A percentile compares a stretch with the other conserved stretches of the same genome.
phyloP scores from a whole-genome alignment of 1,140 invertebrate genomes.

The Meloidogyne floridensis region DNA sequence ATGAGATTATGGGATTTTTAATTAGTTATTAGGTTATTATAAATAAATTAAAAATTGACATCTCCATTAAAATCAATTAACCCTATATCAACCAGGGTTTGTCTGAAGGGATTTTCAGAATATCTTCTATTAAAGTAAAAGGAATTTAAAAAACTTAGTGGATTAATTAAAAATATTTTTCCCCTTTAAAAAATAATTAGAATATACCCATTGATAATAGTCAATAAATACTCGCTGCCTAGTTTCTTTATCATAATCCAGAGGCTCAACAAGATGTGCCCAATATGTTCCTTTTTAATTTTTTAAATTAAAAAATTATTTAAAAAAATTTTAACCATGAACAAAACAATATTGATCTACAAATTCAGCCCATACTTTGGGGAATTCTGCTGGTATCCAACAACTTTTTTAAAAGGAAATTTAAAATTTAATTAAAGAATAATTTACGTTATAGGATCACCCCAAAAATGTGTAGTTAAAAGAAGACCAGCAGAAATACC shows the following conservation, averaged over 20 bases:
- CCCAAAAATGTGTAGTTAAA: conserved; percentile 64
- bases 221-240: conserved; percentile 50
- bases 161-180: no score
- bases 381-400: conserved; percentile 65
- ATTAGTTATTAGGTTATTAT: no score
- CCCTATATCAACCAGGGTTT: no score
- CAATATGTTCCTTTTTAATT: conserved; percentile 57
- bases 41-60: no score
- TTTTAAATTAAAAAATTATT: background rate
- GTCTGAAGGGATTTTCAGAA: no score
- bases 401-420: background rate
- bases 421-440: background rate
- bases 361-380: conserved; percentile 59
- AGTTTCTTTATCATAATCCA: conserved; percentile 54
- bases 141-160: no score
- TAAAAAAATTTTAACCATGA: conserved; percentile 32
- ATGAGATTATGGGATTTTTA: no score
- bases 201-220: conserved; percentile 64
- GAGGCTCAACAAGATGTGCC: conserved; percentile 52
- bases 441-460: conserved; percentile 63
- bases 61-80: no score
- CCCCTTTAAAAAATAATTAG: background rate
- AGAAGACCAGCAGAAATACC: conserved; percentile 56
- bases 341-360: conserved; percentile 66
- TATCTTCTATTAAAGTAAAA: no score